Evolutionary conservation across 2,888 invertebrate species (phyloP).

Genomic region (Cactoblastis cactorum): DNA sequence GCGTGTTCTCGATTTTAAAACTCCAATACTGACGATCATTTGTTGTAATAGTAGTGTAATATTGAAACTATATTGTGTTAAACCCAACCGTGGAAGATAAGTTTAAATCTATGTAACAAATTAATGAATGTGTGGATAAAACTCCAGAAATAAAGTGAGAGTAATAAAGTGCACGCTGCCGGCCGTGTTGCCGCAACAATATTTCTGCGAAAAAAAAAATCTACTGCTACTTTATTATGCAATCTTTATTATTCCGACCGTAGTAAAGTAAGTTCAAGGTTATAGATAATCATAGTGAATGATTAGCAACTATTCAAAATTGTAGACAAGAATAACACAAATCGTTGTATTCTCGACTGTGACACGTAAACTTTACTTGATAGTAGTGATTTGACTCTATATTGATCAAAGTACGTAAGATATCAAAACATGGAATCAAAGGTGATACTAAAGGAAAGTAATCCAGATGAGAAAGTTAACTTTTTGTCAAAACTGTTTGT

Average conservation of each 20-base stretch:
- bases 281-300: neutral
- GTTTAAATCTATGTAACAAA: neutral
- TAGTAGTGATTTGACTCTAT: neutral
- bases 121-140: neutral
- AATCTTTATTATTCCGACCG: constrained; percentile 25
- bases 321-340: neutral
- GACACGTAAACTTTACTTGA: constrained; percentile 17
- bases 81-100: neutral
- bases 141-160: neutral
- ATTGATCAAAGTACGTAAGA: neutral
- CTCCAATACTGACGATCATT: neutral
- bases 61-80: no score
- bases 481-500: constrained; percentile 79
- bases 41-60: constrained; percentile 5
- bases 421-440: constrained; percentile 77
- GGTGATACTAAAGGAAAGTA: constrained; percentile 79
- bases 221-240: constrained; percentile 18
- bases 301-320: neutral
- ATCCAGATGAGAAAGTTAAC: constrained; percentile 80
- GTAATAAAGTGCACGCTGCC: neutral
- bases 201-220: constrained; percentile 11
- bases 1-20: neutral
- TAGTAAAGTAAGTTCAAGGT: constrained; percentile 1
- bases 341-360: neutral
- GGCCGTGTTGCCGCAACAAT: neutral